A percentile compares a stretch with the other conserved stretches of the same genome.
These are phyloP conservation scores for Peribatodes rhomboidaria DNA, from an alignment of 2,888 invertebrate species.

Conservation along the genomic window DNA sequence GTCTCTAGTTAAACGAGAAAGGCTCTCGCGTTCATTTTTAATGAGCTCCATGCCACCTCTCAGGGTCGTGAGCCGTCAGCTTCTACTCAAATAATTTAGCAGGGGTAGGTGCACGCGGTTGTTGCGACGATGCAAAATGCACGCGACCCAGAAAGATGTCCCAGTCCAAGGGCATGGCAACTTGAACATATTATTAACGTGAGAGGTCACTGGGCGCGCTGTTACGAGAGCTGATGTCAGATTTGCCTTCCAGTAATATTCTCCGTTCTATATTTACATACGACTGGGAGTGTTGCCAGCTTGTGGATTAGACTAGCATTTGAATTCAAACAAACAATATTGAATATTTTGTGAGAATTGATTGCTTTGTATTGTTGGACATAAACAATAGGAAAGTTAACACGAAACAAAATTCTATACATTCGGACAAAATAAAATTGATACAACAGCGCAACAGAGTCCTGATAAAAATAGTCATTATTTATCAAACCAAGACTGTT, in stretches of 20 bases:
- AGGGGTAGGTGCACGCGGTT: conserved; percentile 20
- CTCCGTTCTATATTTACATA: conserved; percentile 74
- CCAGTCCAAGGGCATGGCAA: conserved; percentile 50
- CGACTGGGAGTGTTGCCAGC: conserved; percentile 77
- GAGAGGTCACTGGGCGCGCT: conserved; percentile 49
- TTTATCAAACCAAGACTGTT: neutral
- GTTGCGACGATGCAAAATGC: conserved; percentile 38
- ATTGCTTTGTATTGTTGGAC: conserved; percentile 20
- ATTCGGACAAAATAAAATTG: neutral
- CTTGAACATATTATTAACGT: conserved; percentile 38
- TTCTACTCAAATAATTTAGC: conserved; percentile 46
- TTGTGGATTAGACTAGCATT: conserved; percentile 58
- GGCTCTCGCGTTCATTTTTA: conserved; percentile 63
- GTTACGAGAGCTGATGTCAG: conserved; percentile 67
- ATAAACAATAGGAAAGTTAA: conserved; percentile 9
- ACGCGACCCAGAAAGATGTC: conserved; percentile 46
- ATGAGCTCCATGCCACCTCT: conserved; percentile 56
- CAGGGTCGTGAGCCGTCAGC: conserved; percentile 39
- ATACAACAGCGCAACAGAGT: too few species aligned
- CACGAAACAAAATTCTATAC: neutral
- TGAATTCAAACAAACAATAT: conserved; percentile 53
- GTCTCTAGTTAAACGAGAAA: conserved; percentile 61
- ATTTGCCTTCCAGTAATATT: conserved; percentile 73
- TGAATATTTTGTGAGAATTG: conserved; percentile 42
- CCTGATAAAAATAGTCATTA: too few species aligned